A percentile compares a stretch with the other conserved stretches of the same genome.
Evolutionary conservation across 2,888 invertebrate genomes (phyloP).

Genomic region (Dasypogon diadema): DNA sequence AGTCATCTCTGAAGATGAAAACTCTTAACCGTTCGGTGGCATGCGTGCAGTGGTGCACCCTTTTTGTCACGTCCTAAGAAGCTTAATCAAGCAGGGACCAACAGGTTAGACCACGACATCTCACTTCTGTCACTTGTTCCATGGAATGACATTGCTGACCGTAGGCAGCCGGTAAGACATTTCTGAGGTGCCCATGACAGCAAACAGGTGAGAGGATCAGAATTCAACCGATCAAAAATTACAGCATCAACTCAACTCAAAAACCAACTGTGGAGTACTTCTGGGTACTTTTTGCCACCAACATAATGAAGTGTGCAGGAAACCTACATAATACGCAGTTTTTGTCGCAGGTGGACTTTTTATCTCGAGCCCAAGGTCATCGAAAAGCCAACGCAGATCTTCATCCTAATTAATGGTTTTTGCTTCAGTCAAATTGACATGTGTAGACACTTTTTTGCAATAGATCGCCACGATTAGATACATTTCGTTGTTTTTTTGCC

Average conservation of each 20-base stretch:
- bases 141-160: background rate
- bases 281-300: background rate
- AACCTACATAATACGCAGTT: background rate
- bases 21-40: background rate
- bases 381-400: background rate
- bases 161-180: slow-evolving; percentile 2
- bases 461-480: background rate
- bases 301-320: background rate
- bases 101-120: slow-evolving; percentile 23
- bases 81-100: background rate
- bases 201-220: slow-evolving; percentile 39
- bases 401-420: slow-evolving; percentile 4
- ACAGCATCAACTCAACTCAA: slow-evolving; percentile 3
- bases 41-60: background rate
- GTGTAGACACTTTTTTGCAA: background rate
- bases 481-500: background rate
- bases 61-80: background rate
- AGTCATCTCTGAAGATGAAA: slow-evolving; percentile 19
- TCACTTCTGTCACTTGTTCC: slow-evolving; percentile 19
- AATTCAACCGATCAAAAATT: slow-evolving; percentile 12
- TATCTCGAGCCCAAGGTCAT: background rate
- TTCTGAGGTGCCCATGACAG: slow-evolving; percentile 32
- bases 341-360: background rate
- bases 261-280: background rate
- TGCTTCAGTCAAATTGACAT: background rate